A percentile compares a stretch with the other conserved stretches of the same genome.
Conservation (phyloP, 2,888 invertebrate species). For the Eupithecia exiguata region DNA sequence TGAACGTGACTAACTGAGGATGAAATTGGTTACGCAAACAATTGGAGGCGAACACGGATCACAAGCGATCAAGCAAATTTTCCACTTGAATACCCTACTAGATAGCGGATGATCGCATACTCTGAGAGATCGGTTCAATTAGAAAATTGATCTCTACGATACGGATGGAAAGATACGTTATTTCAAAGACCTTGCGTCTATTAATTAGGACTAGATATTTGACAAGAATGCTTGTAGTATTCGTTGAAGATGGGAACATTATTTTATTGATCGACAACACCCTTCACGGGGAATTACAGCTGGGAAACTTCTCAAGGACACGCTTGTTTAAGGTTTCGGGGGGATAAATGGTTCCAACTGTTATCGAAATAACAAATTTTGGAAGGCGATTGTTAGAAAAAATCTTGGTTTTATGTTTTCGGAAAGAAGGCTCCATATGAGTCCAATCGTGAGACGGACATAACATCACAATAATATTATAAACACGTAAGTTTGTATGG, state of each 20-base stretch:
- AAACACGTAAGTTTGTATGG: too few relatives aligned
- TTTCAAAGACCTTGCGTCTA: neutral
- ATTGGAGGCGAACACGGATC: neutral
- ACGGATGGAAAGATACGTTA: constrained; percentile 2
- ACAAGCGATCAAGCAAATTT: constrained; percentile 10
- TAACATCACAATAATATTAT: too few relatives aligned
- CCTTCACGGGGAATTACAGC: neutral
- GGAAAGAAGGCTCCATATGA: neutral
- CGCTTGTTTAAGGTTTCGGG: neutral
- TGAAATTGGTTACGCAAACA: constrained; percentile 1
- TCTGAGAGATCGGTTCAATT: constrained; percentile 19
- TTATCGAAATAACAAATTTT: neutral
- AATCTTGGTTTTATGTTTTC: neutral
- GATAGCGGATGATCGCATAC: constrained; percentile 1
- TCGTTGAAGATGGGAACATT: neutral
- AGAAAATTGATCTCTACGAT: constrained; percentile 22
- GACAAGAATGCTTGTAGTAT: neutral
- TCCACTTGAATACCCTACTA: constrained; percentile 12
- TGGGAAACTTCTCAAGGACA: constrained; percentile 2
- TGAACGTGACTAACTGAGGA: neutral
- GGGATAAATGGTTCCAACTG: too few relatives aligned
- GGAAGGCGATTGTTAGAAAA: neutral
- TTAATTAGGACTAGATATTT: neutral
- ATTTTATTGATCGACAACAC: constrained; percentile 18
- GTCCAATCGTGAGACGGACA: neutral